Base-by-base conservation (phyloP, 2,888 invertebrate species). In the Luffia ferchaultella region DNA sequence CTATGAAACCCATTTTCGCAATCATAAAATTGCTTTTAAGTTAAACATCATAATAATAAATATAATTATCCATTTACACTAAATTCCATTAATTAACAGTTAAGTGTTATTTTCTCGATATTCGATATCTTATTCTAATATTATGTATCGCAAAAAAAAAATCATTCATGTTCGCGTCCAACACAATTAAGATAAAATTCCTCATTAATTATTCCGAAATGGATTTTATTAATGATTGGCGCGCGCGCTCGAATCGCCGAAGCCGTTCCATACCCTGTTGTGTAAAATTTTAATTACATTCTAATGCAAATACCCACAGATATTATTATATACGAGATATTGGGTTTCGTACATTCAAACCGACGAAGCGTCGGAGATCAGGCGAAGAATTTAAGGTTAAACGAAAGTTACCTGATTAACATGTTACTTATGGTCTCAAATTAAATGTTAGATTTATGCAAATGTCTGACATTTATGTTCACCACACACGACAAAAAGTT, bases 261-360 rank as follows among this genome's bases (percentile, higher is more conserved):
- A n/a, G n/a, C n/a, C n/a, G n/a, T n/a, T n/a, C n/a, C n/a, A n/a
- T n/a, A n/a, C n/a, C n/a, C n/a, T n/a, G n/a, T n/a, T n/a, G n/a
- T n/a, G n/a, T n/a, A n/a, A n/a, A n/a, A n/a, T 66, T 70, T 72
- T 77, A 76, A 77, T 76, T 76, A 72, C 62, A 51, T 62, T 68
- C 66, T 60, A 60, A 76, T 76, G 74, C 69, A 69, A 74, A 75
- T 74, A 52, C 54, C 53, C 51, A 57, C 56, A 56, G 58, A 63
- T 62, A 42, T 48, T 16, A 18, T 42, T 62, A 58, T 60, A 64
- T 67, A 60, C 58, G 50, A 53, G 63, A 60, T 59, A 55, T 56
- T 53, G 55, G 62, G 63, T 63, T 57, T n/a, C n/a, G n/a, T n/a
- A n/a, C n/a, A n/a, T n/a, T n/a, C n/a, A n/a, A n/a, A n/a, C n/a